These are phyloP conservation scores for Thymallus thymallus DNA, from an alignment of 2,113 vertebrate genomes.

Conservation along the genomic window DNA sequence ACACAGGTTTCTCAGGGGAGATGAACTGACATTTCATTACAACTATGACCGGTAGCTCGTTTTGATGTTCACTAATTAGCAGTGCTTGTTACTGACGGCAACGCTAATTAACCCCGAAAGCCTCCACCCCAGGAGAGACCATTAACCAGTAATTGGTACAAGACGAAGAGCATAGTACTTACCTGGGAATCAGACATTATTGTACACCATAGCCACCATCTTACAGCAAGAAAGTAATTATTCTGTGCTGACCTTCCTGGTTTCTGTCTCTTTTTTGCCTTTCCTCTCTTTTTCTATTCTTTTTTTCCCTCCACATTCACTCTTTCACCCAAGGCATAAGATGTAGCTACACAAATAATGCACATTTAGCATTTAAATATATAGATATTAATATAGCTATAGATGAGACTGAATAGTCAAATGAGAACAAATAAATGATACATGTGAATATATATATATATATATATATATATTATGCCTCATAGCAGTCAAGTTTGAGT, in stretches of 20 bases:
- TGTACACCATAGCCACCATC: conserved; percentile 1
- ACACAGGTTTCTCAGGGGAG: not conserved
- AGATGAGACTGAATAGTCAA: no score
- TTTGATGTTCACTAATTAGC: conserved; percentile 11
- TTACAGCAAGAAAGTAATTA: not conserved
- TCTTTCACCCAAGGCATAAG: no score
- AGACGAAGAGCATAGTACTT: not conserved
- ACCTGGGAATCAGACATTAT: conserved; percentile 5
- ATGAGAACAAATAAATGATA: no score
- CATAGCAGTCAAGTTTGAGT: no score
- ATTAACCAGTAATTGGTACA: conserved; percentile 4
- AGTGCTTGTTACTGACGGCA: not conserved
- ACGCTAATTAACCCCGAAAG: not conserved
- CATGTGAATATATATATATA: no score
- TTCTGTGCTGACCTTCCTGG: not conserved
- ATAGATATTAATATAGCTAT: no score
- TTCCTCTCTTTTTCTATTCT: not conserved
- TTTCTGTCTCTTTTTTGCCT: not conserved
- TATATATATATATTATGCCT: no score
- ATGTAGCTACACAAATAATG: no score
- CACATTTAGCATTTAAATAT: no score
- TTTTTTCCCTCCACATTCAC: no score
- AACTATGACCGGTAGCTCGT: not conserved
- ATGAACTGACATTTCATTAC: conserved; percentile 1
- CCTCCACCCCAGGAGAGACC: not conserved